Percentiles rank a stretch among this genome's conserved stretches.
Conservation (phyloP, 2,888 invertebrate species). For the Clepsis dumicolana region DNA sequence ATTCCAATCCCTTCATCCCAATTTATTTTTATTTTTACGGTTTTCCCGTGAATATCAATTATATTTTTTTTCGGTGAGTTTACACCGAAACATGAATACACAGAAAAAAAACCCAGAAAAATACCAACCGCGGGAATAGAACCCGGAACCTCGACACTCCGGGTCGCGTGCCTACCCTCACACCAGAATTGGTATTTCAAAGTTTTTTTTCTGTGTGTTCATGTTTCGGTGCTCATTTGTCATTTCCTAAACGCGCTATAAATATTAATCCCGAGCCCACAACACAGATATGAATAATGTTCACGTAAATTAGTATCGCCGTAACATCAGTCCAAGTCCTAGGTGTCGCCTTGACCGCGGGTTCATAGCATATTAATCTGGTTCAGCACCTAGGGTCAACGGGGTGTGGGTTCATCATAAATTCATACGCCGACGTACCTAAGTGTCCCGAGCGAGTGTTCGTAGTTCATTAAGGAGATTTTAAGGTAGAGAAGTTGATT, state of each 20-base stretch:
- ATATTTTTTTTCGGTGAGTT: too few relatives aligned
- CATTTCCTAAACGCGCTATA: neutral
- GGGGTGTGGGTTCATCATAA: slow-evolving; percentile 37
- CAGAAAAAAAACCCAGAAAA: too few relatives aligned
- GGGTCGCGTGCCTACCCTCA: too few relatives aligned
- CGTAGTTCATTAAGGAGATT: slow-evolving; percentile 28
- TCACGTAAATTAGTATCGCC: slow-evolving; percentile 9
- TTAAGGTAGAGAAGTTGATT: neutral
- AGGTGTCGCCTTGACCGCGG: slow-evolving; percentile 38
- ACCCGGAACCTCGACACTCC: too few relatives aligned
- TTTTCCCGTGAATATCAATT: too few relatives aligned
- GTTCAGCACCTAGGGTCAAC: slow-evolving; percentile 43
- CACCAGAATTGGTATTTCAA: too few relatives aligned
- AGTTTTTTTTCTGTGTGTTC: too few relatives aligned
- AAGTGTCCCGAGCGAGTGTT: neutral
- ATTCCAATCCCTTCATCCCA: too few relatives aligned
- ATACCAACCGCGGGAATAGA: too few relatives aligned
- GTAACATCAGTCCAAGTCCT: slow-evolving; percentile 13
- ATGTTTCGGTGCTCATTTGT: too few relatives aligned
- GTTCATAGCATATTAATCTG: slow-evolving; percentile 42
- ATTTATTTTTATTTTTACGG: too few relatives aligned
- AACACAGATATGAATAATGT: slow-evolving; percentile 11
- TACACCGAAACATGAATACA: too few relatives aligned
- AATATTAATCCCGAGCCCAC: slow-evolving; percentile 6
- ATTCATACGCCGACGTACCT: slow-evolving; percentile 34